phyloP scores from a whole-genome alignment of 30 jellyfish, hydroid and myxozoan genomes.

The Aurelia coerulea region DNA sequence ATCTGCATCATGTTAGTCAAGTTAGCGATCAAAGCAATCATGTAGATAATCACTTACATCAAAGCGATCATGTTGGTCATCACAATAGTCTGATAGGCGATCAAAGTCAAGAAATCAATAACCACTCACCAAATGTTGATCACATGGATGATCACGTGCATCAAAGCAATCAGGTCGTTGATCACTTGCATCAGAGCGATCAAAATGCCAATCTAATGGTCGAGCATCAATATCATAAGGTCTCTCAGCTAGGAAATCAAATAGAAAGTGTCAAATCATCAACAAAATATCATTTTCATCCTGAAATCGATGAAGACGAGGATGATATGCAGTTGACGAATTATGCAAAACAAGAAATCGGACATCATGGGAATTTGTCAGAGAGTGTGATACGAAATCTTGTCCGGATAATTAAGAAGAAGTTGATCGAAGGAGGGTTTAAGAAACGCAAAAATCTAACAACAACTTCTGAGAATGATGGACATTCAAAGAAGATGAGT shows the following conservation, averaged over 20 bases:
- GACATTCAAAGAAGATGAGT: background rate
- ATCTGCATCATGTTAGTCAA: too few relatives aligned
- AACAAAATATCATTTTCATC: background rate
- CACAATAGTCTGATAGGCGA: too few relatives aligned
- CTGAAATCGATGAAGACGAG: slow-evolving; percentile 33
- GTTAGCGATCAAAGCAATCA: too few relatives aligned
- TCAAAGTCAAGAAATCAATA: background rate
- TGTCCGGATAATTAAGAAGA: slow-evolving; percentile 30
- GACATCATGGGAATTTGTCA: slow-evolving; percentile 55
- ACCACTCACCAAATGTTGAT: background rate
- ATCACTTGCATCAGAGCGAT: background rate
- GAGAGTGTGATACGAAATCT: slow-evolving; percentile 47
- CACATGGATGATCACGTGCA: too few relatives aligned
- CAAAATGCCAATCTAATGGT: slow-evolving; percentile 1
- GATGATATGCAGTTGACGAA: slow-evolving; percentile 49
- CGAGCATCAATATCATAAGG: slow-evolving; percentile 19
- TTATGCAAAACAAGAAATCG: slow-evolving; percentile 60
- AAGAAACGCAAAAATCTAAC: background rate
- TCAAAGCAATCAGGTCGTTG: too few relatives aligned
- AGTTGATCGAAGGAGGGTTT: slow-evolving; percentile 31
- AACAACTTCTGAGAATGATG: background rate
- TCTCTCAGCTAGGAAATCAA: slow-evolving; percentile 9
- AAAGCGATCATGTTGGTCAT: too few relatives aligned
- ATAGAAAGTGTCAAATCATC: slow-evolving; percentile 23
- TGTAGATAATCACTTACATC: too few relatives aligned